Percentiles rank a stretch among this genome's conserved stretches.
phyloP scores from a whole-genome alignment of 2,888 invertebrate genomes.

The Hirtodrosophila histrioides region DNA sequence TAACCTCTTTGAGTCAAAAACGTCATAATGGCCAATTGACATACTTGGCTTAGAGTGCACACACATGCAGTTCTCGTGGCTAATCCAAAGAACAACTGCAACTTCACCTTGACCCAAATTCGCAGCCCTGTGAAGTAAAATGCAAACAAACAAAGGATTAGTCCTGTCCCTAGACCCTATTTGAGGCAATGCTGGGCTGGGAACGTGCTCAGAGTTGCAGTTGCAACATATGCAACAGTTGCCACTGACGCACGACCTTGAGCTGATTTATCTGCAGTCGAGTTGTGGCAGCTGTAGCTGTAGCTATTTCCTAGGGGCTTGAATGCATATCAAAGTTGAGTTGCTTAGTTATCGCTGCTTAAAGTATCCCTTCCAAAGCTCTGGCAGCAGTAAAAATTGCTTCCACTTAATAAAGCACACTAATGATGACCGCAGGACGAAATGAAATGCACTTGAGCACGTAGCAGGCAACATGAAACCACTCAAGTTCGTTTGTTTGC shows the following conservation, averaged over 20 bases:
- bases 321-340: conserved; percentile 6
- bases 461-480: conserved; percentile 68
- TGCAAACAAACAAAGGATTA: conserved; percentile 35
- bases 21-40: conserved; percentile 46
- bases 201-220: conserved; percentile 57
- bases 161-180: conserved; percentile 35
- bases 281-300: conserved; percentile 41
- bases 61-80: conserved; percentile 14
- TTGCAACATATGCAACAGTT: conserved; percentile 66
- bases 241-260: conserved; percentile 62
- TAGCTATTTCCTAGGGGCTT: conserved; percentile 18
- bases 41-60: conserved; percentile 28
- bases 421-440: conserved; percentile 78
- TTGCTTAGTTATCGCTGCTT: conserved; percentile 33
- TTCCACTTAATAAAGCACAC: conserved; percentile 81
- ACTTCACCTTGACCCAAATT: conserved; percentile 72
- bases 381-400: conserved; percentile 37
- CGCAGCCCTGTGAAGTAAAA: conserved; percentile 8
- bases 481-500: conserved; percentile 54
- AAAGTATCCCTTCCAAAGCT: conserved; percentile 16
- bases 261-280: conserved; percentile 42
- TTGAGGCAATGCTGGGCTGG: conserved; percentile 34
- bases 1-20: background rate
- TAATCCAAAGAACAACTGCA: conserved; percentile 17
- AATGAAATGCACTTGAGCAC: conserved; percentile 77